Evolutionary conservation across 2,888 invertebrate genomes (phyloP), one percentile per base, ranked within the genome.

Genomic region (Tetragonisca angustula): DNA sequence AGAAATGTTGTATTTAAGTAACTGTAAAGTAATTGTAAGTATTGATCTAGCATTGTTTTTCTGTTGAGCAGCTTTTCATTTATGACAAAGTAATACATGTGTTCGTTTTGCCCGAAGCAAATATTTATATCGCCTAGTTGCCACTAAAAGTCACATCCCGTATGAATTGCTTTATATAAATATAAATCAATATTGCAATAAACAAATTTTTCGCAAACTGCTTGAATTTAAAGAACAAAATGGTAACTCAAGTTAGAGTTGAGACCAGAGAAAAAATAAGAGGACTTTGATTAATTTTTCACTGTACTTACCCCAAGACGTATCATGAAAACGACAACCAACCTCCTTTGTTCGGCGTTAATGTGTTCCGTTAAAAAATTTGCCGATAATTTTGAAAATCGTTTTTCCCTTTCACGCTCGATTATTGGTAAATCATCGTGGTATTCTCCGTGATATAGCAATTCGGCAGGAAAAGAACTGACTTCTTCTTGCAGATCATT

Each of bases 271-370:
- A 43, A 43, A 43, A 43, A 43, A 9, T 43, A 43, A 43, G 43
- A 43, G 43, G 43, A 43, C 43, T 43, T 43, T 43, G 43, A 43
- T 43, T 43, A 43, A 43, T 43, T 61, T 19, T 61, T 61, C 19
- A 3, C 9, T 27, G 0, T 32, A 49, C 82, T 79, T 67, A 90
- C 92, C n/a, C 88, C 85, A 0, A 92, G 50, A 69, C 77, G 86
- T 9, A 89, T 79, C n/a, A 92, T 36, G 65, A 89, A 91, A 13
- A 70, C 85, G 0, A 93, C 85, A 2, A 93, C 75, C 17, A 91
- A 73, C 32, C 80, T 85, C 13, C 93, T 88, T 61, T 93, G 92
- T 5, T 87, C 76, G 5, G 61, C 54, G 27, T 90, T 90, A 3
- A 91, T 68, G 69, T 85, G 81, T 17, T 56, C n/a, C 6, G 11